Conservation (phyloP, 2,797 vertebrate genomes). For the Coilia nasus region DNA sequence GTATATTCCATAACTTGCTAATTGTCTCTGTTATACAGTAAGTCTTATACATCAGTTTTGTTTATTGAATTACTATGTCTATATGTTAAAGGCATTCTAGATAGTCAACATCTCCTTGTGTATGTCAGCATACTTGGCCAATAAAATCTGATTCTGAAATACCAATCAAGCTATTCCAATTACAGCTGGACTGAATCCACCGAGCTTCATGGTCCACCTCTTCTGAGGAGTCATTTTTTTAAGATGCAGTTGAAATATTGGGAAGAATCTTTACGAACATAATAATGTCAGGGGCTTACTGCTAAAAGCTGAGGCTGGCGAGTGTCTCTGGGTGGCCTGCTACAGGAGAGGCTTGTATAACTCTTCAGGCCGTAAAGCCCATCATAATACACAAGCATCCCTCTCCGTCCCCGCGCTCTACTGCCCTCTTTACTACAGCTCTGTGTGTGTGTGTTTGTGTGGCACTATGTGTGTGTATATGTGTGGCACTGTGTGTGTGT, state of each 20-base stretch:
- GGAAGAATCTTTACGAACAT: not conserved
- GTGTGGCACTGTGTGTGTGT: conserved; percentile 1
- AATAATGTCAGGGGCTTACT: not conserved
- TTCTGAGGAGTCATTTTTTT: not conserved
- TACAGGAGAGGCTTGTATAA: not conserved
- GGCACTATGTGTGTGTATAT: conserved; percentile 34
- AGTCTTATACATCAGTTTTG: too few species aligned
- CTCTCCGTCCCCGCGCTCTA: not conserved
- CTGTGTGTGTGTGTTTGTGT: conserved; percentile 20
- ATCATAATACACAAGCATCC: not conserved
- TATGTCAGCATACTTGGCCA: too few species aligned
- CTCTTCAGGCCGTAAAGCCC: not conserved
- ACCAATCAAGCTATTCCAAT: not conserved
- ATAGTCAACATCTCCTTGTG: too few species aligned
- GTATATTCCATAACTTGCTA: too few species aligned
- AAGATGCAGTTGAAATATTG: not conserved
- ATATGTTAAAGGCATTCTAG: too few species aligned
- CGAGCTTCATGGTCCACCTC: not conserved
- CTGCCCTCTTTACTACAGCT: not conserved
- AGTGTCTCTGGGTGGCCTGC: not conserved
- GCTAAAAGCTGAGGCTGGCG: not conserved
- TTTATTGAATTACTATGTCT: too few species aligned
- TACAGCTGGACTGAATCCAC: not conserved
- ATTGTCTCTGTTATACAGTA: too few species aligned
- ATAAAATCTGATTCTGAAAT: too few species aligned